A percentile compares a stretch with the other conserved stretches of the same genome.
Conservation (phyloP, 2,888 invertebrate species). For the Siphonodentalium dalli region DNA sequence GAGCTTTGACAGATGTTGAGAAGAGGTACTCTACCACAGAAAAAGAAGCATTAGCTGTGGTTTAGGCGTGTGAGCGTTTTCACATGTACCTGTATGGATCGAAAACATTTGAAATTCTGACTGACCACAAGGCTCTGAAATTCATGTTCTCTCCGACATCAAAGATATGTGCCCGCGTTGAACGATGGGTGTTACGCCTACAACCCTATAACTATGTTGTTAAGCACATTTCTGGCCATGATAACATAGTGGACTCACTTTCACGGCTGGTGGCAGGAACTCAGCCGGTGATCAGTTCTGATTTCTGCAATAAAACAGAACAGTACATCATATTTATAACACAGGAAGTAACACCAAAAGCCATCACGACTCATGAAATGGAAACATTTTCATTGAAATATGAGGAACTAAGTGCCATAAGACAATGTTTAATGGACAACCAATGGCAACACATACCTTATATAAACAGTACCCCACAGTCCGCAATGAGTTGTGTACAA, state of each 20-base stretch:
- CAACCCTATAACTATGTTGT: not conserved
- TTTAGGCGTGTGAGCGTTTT: conserved; percentile 35
- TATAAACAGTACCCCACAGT: not conserved
- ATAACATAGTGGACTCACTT: conserved; percentile 5
- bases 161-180: not conserved
- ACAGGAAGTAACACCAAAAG: conserved; percentile 3
- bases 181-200: not conserved
- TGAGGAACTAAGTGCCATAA: too few relatives aligned
- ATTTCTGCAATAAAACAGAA: not conserved
- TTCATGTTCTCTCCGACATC: conserved; percentile 4
- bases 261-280: not conserved
- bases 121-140: not conserved
- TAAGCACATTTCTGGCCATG: not conserved
- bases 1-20: conserved; percentile 15
- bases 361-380: conserved; percentile 5
- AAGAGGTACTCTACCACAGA: conserved; percentile 25
- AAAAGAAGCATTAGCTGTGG: conserved; percentile 31
- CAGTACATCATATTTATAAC: conserved; percentile 6
- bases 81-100: conserved; percentile 32
- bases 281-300: too few relatives aligned
- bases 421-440: too few relatives aligned
- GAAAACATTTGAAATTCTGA: not conserved
- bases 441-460: too few relatives aligned
- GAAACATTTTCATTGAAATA: too few relatives aligned
- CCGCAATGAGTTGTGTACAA: conserved; percentile 1